These are phyloP conservation scores for Battus philenor DNA, from an alignment of 1,140 invertebrate species.

Conservation along the genomic window DNA sequence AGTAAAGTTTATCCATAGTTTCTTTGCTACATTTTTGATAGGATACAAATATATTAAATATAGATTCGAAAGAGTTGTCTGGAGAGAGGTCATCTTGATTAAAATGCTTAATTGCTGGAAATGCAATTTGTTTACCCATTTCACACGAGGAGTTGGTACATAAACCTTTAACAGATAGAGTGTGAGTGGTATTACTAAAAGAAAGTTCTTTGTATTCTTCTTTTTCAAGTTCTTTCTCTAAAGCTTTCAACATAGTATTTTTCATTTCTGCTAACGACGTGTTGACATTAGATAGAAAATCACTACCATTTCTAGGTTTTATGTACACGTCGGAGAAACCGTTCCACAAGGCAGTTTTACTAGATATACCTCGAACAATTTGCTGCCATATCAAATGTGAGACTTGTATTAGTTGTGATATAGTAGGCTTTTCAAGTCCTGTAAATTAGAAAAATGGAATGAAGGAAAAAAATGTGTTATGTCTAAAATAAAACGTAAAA, in stretches of 20 bases:
- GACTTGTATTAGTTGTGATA: conserved; percentile 80
- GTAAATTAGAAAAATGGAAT: conserved; percentile 10
- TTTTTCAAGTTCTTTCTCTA: conserved; percentile 41
- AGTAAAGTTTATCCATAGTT: conserved; percentile 22
- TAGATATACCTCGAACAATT: conserved; percentile 77
- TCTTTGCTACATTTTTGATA: conserved; percentile 41
- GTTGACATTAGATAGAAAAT: conserved; percentile 64
- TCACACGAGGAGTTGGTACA: conserved; percentile 39
- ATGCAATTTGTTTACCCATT: conserved; percentile 46
- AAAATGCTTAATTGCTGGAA: conserved; percentile 28
- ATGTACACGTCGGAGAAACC: conserved; percentile 83
- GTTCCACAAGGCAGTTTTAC: conserved; percentile 73
- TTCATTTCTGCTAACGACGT: conserved; percentile 65
- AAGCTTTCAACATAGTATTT: conserved; percentile 59
- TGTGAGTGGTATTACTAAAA: conserved; percentile 29
- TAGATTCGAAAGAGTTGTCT: conserved; percentile 18
- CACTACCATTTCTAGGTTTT: conserved; percentile 76
- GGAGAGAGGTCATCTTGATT: conserved; percentile 5
- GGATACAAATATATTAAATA: conserved; percentile 34
- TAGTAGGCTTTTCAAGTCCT: conserved; percentile 75
- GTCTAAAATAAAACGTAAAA: not conserved
- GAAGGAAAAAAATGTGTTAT: not conserved
- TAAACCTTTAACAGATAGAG: conserved; percentile 49
- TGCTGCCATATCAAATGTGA: conserved; percentile 81
- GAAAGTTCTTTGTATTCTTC: conserved; percentile 24